These are phyloP conservation scores for Macrobrachium nipponense DNA, from an alignment of 1,140 invertebrate genomes.

Conservation along the genomic window DNA sequence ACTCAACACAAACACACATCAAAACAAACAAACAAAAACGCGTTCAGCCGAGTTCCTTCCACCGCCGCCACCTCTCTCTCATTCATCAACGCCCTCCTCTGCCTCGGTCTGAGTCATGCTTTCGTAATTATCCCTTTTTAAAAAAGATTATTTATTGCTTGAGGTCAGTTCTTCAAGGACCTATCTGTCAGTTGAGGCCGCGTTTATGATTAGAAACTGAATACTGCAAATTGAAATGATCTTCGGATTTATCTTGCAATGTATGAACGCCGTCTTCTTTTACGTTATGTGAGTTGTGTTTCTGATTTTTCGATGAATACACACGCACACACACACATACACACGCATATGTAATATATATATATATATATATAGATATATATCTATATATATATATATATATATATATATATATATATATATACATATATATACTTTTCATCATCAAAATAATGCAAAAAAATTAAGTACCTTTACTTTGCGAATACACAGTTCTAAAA, in stretches of 20 bases:
- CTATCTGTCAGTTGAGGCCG: too few species aligned
- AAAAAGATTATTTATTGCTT: too few species aligned
- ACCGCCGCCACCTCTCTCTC: too few species aligned
- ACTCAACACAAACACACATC: constrained; percentile 1
- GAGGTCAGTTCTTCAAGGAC: too few species aligned
- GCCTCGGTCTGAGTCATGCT: too few species aligned
- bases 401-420: constrained; percentile 19
- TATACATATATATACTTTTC: not conserved
- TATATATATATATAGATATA: constrained; percentile 11
- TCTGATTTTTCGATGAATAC: not conserved
- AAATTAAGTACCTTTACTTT: not conserved
- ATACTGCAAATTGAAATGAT: too few species aligned
- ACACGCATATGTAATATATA: constrained; percentile 3
- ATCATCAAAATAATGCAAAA: not conserved
- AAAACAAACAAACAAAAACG: not conserved
- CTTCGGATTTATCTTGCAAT: too few species aligned
- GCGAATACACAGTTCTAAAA: not conserved
- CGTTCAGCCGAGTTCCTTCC: too few species aligned
- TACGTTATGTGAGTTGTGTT: not conserved
- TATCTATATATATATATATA: constrained; percentile 3
- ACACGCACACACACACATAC: not conserved
- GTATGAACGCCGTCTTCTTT: not conserved
- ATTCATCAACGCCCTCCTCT: too few species aligned
- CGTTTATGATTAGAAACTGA: too few species aligned
- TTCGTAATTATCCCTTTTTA: too few species aligned